phyloP scores from a whole-genome alignment of 1,140 invertebrate species.

The Drosophila guanche region DNA sequence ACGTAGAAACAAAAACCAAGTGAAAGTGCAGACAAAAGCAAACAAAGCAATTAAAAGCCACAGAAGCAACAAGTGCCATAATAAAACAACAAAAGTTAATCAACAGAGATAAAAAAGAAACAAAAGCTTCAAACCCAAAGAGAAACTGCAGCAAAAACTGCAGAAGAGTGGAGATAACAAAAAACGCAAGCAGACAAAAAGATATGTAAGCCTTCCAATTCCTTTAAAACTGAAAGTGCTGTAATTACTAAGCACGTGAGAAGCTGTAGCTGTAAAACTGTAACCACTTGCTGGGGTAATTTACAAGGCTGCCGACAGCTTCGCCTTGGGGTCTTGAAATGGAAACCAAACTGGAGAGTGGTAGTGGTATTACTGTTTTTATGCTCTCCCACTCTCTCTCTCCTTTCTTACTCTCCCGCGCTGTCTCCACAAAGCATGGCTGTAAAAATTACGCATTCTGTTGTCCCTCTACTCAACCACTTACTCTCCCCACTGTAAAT shows the following conservation, averaged over 20 bases:
- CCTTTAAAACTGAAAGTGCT: conserved; percentile 15
- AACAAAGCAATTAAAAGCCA: conserved; percentile 42
- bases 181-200: conserved; percentile 1
- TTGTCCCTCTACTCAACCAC: too few species aligned
- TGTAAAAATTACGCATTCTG: too few species aligned
- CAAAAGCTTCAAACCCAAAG: conserved; percentile 16
- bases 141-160: conserved; percentile 26
- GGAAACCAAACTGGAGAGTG: conserved; percentile 1
- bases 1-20: conserved; percentile 20
- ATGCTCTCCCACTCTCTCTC: not conserved
- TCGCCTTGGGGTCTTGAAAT: not conserved
- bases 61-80: conserved; percentile 8
- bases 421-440: too few species aligned
- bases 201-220: conserved; percentile 2
- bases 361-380: not conserved
- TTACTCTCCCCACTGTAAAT: too few species aligned
- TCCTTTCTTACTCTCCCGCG: too few species aligned
- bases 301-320: conserved; percentile 41
- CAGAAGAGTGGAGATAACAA: conserved; percentile 3
- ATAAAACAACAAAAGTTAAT: conserved; percentile 18
- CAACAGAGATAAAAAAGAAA: not conserved
- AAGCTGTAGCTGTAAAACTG: conserved; percentile 20
- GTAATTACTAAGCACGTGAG: conserved; percentile 1
- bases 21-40: conserved; percentile 28
- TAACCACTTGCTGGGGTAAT: conserved; percentile 17